Evolutionary conservation across 2,888 invertebrate species (phyloP), one percentile per base, ranked within the genome.

Genomic region (Zygaena filipendulae): DNA sequence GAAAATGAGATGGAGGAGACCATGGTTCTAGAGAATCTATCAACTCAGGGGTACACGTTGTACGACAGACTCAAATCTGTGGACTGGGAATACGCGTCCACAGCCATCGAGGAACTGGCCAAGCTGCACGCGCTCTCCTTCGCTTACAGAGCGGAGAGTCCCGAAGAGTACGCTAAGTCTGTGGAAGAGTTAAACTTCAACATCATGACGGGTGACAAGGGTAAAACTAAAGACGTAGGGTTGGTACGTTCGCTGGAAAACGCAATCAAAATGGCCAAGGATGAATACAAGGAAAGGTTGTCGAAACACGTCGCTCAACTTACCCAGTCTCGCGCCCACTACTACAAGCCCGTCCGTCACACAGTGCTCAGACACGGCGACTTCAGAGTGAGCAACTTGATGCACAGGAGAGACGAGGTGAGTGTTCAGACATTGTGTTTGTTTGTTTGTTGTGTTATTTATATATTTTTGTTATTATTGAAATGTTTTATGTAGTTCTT

Each of bases 61-160:
- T 42, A 46, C 22, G 47, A 67, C 11, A 49, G 59, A 28, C 33
- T 55, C 11, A 42, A 40, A 21, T 35, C 50, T 2, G 32, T 64
- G 3, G 42, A 49, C 29, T 56, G 53, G 47, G 45, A 46, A 4
- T 53, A 61, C 9, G 47, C 59, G 1, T 25, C 45, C 0, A 25
- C 39, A 10, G 41, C 52, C 0, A 23, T 54, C 0, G 39, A 33
- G 9, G 48, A 47, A 3, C 30, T 63, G 13, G 66, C 58, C 0
- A 57, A 54, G 31, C 41, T 60, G 8, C 68, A 69, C 30, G 59
- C 64, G 0, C 38, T 62, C 2, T 60, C 63, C 0, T 47, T 61
- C 11, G 61, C 59, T 0, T 47, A 50, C 27, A 39, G 38, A n/a
- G 43, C 47, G 14, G 47, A 52, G 18, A 10, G 50, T 9, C 59